These are phyloP conservation scores for Prunella fulvescens DNA, from an alignment of 2,113 vertebrate genomes.

Conservation along the genomic window DNA sequence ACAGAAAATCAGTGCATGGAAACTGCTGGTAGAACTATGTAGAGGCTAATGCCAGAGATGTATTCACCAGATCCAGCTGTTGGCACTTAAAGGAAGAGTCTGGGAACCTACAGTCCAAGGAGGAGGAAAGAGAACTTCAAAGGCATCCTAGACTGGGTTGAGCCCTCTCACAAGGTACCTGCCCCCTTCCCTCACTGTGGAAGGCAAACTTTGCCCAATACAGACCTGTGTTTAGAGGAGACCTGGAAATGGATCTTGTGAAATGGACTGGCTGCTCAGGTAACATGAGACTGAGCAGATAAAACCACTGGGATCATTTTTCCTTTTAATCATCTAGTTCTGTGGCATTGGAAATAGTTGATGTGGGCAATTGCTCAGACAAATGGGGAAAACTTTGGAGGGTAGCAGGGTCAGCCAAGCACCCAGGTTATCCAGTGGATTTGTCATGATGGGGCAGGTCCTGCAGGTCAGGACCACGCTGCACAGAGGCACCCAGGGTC, in stretches of 20 bases:
- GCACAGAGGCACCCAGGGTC: not conserved
- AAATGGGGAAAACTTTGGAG: not conserved
- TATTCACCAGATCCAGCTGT: not conserved
- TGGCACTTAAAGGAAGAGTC: not conserved
- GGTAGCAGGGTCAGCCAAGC: not conserved
- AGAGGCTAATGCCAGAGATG: not conserved
- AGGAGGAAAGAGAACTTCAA: not conserved
- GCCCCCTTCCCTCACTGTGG: not conserved
- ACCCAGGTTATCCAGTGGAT: not conserved
- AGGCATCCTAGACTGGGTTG: not conserved
- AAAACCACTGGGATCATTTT: not conserved
- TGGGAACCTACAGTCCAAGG: not conserved
- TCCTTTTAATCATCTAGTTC: not conserved
- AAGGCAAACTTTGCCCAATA: not conserved
- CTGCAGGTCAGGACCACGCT: fast-evolving
- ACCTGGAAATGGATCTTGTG: not conserved
- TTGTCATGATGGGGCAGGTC: not conserved
- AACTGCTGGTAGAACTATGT: not conserved
- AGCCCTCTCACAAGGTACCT: not conserved
- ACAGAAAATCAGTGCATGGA: not conserved
- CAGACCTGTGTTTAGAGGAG: not conserved
- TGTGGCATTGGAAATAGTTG: not conserved
- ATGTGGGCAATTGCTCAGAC: not conserved
- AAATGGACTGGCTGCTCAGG: not conserved
- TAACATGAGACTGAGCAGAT: not conserved